Conservation (phyloP, 2,888 invertebrate species). For the Drosophila phalerata region DNA sequence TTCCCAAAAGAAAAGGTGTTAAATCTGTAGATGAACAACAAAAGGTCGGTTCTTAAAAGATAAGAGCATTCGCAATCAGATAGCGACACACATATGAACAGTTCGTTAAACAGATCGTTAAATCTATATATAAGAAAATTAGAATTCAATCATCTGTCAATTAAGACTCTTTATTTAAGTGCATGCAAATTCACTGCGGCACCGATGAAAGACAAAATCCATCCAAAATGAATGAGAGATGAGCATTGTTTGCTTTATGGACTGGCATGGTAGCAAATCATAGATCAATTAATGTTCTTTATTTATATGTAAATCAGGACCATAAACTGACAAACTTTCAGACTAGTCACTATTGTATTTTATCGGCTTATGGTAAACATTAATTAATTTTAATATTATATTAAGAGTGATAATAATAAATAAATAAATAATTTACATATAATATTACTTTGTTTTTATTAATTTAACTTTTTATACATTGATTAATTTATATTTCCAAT, state of each 20-base stretch:
- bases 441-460: background rate
- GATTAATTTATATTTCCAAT: background rate
- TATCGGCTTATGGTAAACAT: background rate
- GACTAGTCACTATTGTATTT: conserved; percentile 1
- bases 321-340: conserved; percentile 7
- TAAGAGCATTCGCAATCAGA: conserved; percentile 24
- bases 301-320: conserved; percentile 48
- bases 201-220: conserved; percentile 53
- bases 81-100: background rate
- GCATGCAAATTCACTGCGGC: conserved; percentile 72
- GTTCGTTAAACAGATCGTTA: conserved; percentile 56
- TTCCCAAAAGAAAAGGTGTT: conserved; percentile 21
- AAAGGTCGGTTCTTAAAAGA: conserved; percentile 9
- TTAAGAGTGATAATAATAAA: background rate
- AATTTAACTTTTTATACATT: background rate
- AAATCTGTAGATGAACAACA: conserved; percentile 20
- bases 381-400: background rate
- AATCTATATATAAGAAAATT: conserved; percentile 54
- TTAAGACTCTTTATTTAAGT: conserved; percentile 54
- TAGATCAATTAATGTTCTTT: conserved; percentile 43
- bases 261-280: conserved; percentile 46
- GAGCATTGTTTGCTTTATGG: conserved; percentile 38
- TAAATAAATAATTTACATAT: too few relatives aligned
- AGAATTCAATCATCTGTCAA: conserved; percentile 73
- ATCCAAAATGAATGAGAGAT: conserved; percentile 8